Percentiles rank a stretch among this genome's conserved stretches.
Conservation (phyloP, 2,888 invertebrate species). For the Drosophila fungiperda region DNA sequence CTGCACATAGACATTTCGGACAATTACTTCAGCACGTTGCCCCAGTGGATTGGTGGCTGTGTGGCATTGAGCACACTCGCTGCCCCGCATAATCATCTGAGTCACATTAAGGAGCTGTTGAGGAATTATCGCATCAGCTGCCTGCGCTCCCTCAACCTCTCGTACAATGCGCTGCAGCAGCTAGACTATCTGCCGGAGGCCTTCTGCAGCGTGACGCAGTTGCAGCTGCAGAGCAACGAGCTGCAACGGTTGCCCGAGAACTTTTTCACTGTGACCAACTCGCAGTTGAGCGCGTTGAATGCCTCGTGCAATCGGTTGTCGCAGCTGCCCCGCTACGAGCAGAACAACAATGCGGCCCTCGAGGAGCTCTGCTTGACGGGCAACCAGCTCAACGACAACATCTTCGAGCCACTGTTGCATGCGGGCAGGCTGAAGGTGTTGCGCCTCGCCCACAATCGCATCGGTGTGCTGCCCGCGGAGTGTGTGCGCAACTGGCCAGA, state of each 20-base stretch:
- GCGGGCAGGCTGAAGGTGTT: conserved; percentile 89
- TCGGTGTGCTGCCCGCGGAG: conserved; percentile 90
- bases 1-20: conserved; percentile 92
- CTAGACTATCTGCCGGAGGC: conserved; percentile 89
- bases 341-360: conserved; percentile 87
- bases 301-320: conserved; percentile 92
- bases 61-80: conserved; percentile 90
- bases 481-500: conserved; percentile 91
- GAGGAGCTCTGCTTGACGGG: conserved; percentile 90
- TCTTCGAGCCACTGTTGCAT: conserved; percentile 88
- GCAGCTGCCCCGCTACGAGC: conserved; percentile 87
- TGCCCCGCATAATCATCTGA: conserved; percentile 90
- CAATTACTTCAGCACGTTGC: conserved; percentile 90
- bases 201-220: conserved; percentile 86
- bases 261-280: conserved; percentile 89
- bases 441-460: conserved; percentile 92
- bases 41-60: conserved; percentile 92
- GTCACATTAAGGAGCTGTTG: conserved; percentile 90
- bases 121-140: conserved; percentile 91
- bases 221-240: conserved; percentile 92
- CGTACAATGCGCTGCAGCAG: conserved; percentile 91
- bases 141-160: conserved; percentile 90
- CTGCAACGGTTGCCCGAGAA: conserved; percentile 90
- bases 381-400: conserved; percentile 90
- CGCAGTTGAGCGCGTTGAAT: conserved; percentile 89